Percentiles rank a stretch among this genome's conserved stretches.
Conservation (phyloP, 2,797 vertebrate species). For the Capromys pilorides region DNA sequence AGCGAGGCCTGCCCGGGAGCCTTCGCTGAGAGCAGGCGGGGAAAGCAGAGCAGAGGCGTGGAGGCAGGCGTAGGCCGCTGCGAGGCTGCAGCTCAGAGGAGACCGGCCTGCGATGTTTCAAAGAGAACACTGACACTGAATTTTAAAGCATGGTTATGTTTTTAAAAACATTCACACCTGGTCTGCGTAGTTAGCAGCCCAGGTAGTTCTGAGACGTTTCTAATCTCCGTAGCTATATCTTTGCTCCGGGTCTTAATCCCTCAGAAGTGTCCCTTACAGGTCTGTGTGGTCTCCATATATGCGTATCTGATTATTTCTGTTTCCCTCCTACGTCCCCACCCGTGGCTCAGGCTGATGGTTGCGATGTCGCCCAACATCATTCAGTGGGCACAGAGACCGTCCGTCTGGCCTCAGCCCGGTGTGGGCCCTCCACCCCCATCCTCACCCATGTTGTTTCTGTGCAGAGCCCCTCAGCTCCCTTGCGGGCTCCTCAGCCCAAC, state of each 20-base stretch:
- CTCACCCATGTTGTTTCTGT: background rate
- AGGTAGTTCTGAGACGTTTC: constrained; percentile 34
- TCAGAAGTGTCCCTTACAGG: background rate
- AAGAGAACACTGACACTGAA: constrained; percentile 31
- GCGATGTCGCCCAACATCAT: background rate
- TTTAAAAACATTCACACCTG: constrained; percentile 23
- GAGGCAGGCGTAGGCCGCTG: background rate
- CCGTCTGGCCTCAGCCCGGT: background rate
- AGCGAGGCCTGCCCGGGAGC: background rate
- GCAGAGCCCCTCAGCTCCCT: background rate
- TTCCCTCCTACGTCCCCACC: background rate
- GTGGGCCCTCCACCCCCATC: background rate
- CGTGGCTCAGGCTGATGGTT: background rate
- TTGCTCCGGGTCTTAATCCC: constrained; percentile 25
- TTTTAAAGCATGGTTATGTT: constrained; percentile 12
- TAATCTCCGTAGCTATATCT: background rate
- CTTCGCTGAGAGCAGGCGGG: background rate
- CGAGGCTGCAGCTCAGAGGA: background rate
- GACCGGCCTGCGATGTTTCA: background rate
- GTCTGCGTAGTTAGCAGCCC: constrained; percentile 25
- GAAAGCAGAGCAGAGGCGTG: background rate
- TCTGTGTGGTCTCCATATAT: background rate
- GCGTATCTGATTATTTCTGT: constrained; percentile 12
- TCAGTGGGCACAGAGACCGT: background rate
- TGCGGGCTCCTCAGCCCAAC: background rate